A percentile compares a stretch with the other conserved stretches of the same genome.
phyloP scores from a whole-genome alignment of 2,888 invertebrate species.

The Auanema freiburgensis region DNA sequence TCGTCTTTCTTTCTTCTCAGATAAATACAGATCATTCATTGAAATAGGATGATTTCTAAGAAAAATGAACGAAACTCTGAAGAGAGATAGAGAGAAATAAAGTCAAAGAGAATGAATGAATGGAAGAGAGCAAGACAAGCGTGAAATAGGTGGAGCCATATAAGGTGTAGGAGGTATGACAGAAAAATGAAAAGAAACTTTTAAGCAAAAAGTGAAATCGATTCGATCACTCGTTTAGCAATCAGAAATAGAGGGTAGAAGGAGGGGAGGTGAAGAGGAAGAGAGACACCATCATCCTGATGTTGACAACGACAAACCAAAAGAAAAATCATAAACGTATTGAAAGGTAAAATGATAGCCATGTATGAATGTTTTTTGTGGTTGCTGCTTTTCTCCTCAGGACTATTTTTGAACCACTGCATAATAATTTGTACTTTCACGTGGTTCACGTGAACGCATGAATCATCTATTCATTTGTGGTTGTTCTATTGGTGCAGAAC shows the following conservation, averaged over 20 bases:
- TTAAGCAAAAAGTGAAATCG: no score
- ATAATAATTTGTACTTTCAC: constrained; percentile 1
- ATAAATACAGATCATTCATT: no score
- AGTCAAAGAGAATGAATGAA: background rate
- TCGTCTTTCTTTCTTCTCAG: no score
- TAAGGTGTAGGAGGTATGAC: background rate
- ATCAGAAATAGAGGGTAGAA: constrained; percentile 1
- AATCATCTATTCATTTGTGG: background rate
- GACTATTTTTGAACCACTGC: background rate
- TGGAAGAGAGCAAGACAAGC: background rate
- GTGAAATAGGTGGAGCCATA: background rate
- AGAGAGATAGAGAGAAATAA: background rate
- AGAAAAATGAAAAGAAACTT: no score
- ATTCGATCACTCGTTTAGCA: background rate
- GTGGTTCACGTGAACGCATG: background rate
- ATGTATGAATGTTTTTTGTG: background rate
- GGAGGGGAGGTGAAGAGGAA: background rate
- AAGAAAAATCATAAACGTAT: background rate
- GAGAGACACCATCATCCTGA: background rate
- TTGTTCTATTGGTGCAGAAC: background rate
- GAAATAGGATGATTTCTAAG: no score
- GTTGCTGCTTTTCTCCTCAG: constrained; percentile 1
- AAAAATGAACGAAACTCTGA: no score
- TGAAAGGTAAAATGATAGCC: background rate
- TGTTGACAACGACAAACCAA: background rate